Percentiles rank a stretch among this genome's conserved stretches.
These are phyloP conservation scores for Pelecanoides urinatrix DNA, from an alignment of 2,113 vertebrate species.

Conservation along the genomic window DNA sequence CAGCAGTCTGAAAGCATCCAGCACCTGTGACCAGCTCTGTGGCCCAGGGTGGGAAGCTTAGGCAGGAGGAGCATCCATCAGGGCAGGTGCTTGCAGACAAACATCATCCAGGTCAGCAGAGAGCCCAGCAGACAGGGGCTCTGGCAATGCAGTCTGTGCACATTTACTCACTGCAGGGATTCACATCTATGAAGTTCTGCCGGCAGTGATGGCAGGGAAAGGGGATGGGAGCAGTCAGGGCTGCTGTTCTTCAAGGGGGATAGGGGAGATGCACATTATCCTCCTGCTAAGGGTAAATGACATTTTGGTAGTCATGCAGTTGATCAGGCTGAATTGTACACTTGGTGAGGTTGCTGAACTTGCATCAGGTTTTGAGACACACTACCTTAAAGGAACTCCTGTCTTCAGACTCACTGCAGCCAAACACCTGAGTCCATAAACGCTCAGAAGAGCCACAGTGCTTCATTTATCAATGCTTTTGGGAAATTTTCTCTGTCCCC, in stretches of 20 bases:
- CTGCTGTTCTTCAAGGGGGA: not conserved
- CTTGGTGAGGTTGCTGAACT: not conserved
- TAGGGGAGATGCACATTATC: not conserved
- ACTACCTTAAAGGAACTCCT: not conserved
- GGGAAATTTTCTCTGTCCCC: not conserved
- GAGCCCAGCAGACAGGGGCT: not conserved
- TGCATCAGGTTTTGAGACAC: not conserved
- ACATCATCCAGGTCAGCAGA: not conserved
- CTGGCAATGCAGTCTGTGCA: not conserved
- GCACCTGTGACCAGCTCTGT: not conserved
- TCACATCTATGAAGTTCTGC: not conserved
- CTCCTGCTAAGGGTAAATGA: not conserved
- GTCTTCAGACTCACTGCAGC: not conserved
- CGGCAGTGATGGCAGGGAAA: not conserved
- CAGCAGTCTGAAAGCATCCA: not conserved
- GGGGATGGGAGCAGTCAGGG: not conserved
- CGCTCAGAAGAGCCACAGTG: not conserved
- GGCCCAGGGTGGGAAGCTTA: not conserved
- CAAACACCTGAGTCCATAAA: not conserved
- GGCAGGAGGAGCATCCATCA: not conserved
- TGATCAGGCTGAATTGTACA: not conserved
- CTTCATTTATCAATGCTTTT: not conserved
- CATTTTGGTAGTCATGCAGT: not conserved
- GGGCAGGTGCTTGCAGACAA: not conserved
- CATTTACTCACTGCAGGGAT: not conserved